Conservation (phyloP, 2,797 vertebrate genomes). For the Otolemur crassicaudatus region DNA sequence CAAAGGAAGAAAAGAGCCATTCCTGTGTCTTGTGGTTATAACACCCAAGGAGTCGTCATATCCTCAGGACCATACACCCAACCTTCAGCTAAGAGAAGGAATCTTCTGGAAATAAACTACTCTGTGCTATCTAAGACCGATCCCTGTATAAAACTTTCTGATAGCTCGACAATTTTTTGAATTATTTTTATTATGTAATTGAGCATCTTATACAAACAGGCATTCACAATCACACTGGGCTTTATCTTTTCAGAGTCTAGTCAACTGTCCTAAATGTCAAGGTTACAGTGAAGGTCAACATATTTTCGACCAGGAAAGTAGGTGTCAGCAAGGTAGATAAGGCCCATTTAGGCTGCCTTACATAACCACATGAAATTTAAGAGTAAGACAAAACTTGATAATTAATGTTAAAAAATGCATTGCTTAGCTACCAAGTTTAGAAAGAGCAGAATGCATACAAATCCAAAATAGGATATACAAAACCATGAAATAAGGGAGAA, state of each 20-base stretch:
- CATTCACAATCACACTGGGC: neutral
- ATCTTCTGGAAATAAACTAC: conserved; percentile 44
- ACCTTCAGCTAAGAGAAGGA: neutral
- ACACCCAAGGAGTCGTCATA: conserved; percentile 32
- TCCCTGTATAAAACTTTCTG: neutral
- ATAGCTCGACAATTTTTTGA: neutral
- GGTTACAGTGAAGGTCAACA: conserved; percentile 41
- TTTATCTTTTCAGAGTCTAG: conserved; percentile 35
- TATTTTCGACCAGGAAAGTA: conserved; percentile 49
- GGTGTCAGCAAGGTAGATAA: conserved; percentile 24
- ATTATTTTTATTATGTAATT: conserved; percentile 42
- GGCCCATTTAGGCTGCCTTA: conserved; percentile 40
- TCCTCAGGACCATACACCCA: neutral
- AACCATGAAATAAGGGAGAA: conserved; percentile 40
- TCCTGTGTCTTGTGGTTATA: neutral
- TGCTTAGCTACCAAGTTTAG: conserved; percentile 73
- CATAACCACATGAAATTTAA: conserved; percentile 65
- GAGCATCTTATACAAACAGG: neutral
- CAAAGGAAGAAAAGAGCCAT: conserved; percentile 39
- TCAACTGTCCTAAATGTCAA: conserved; percentile 23
- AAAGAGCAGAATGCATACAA: conserved; percentile 70
- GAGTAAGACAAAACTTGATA: conserved; percentile 73
- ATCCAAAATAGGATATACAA: conserved; percentile 65
- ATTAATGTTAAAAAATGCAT: conserved; percentile 77
- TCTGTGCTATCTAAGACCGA: neutral